A percentile compares a stretch with the other conserved stretches of the same genome.
Conservation (phyloP, 2,113 vertebrate genomes). For the Scolopax mira region DNA sequence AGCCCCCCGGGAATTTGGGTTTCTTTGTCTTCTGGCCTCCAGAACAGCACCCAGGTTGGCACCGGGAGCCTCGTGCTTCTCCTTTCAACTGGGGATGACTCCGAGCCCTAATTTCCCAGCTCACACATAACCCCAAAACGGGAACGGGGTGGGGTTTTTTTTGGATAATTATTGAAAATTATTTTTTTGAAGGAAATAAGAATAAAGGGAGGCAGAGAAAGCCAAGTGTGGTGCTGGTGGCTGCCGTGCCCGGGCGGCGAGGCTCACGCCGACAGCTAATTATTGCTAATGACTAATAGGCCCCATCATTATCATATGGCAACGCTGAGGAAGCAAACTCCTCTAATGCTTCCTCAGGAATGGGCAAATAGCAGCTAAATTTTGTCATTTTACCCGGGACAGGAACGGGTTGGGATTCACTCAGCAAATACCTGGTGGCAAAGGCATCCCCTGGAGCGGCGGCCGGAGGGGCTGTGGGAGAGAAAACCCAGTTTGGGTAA, state of each 20-base stretch:
- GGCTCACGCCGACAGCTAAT: no score
- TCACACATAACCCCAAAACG: accelerated
- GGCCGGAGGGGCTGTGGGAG: background rate
- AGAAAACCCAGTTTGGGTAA: background rate
- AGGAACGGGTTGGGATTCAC: background rate
- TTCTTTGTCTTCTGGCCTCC: background rate
- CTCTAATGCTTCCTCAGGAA: background rate
- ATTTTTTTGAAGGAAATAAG: background rate
- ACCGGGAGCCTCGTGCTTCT: background rate
- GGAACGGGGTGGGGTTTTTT: background rate
- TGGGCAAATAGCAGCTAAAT: background rate
- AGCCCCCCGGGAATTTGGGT: background rate
- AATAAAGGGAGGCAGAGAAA: background rate
- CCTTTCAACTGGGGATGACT: background rate
- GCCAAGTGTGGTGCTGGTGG: no score
- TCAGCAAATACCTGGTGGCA: background rate
- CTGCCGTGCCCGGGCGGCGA: background rate
- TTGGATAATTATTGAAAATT: background rate
- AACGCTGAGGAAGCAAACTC: background rate
- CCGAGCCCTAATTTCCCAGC: background rate
- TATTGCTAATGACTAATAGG: background rate
- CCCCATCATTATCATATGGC: background rate
- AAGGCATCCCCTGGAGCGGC: background rate
- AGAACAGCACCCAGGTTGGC: background rate
- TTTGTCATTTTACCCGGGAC: background rate